Conservation (phyloP, 2,113 vertebrate species). For the Galemys pyrenaicus region DNA sequence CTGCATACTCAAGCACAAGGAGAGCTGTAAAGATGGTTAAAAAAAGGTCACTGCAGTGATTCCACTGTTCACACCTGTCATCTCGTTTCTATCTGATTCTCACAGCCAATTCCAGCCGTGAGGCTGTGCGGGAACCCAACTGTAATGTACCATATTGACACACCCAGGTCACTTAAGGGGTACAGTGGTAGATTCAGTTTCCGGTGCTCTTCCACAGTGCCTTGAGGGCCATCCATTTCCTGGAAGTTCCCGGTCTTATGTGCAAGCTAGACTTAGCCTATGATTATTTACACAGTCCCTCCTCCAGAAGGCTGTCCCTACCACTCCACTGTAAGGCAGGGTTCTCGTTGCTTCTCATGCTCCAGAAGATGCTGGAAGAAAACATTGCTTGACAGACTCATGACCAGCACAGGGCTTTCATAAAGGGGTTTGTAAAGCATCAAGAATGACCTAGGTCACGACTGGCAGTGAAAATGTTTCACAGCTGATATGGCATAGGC, state of each 20-base stretch:
- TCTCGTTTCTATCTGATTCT: too few relatives aligned
- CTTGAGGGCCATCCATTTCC: neutral
- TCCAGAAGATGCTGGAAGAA: neutral
- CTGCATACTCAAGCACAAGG: too few relatives aligned
- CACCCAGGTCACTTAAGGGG: neutral
- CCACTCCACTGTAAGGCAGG: fast-evolving
- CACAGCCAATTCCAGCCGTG: fast-evolving
- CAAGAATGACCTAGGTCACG: neutral
- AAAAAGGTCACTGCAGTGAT: neutral
- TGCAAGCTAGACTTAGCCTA: neutral
- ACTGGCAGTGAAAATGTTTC: neutral
- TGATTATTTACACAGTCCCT: neutral
- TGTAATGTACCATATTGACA: too few relatives aligned
- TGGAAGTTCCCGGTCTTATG: neutral
- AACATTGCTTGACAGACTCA: neutral
- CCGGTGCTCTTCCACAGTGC: neutral
- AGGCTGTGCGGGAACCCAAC: neutral
- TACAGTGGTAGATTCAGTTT: neutral
- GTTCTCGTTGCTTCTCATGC: too few relatives aligned
- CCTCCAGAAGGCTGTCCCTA: neutral
- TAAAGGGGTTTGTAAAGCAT: neutral
- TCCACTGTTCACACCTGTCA: neutral
- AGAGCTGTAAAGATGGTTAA: neutral
- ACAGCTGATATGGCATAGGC: fast-evolving
- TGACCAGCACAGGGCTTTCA: neutral